phyloP scores from a whole-genome alignment of 2,113 vertebrate genomes.

The Halichoerus grypus region DNA sequence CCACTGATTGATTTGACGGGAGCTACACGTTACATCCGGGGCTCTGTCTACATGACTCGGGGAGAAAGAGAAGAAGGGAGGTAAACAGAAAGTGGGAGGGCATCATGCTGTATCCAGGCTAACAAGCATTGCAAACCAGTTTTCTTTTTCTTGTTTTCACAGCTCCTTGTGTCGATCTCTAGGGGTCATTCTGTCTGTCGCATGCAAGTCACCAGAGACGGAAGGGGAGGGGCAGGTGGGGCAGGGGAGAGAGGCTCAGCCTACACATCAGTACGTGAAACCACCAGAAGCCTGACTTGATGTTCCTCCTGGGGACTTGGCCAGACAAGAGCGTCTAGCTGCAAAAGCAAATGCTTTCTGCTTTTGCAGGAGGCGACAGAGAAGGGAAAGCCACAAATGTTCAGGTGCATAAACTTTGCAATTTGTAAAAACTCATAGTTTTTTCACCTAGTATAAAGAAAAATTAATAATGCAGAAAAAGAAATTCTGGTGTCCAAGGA shows the following conservation, averaged over 20 bases:
- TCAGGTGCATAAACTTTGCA: not conserved
- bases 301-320: not conserved
- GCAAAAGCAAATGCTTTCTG: not conserved
- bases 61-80: not conserved
- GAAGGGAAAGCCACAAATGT: not conserved
- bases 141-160: not conserved
- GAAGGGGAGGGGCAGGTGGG: not conserved
- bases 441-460: not conserved
- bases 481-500: not conserved
- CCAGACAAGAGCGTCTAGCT: not conserved
- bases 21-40: not conserved
- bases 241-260: not conserved
- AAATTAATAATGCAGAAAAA: not conserved
- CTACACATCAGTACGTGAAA: not conserved
- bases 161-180: not conserved
- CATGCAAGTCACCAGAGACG: not conserved
- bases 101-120: not conserved
- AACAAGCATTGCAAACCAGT: not conserved
- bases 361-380: not conserved
- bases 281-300: not conserved
- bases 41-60: not conserved
- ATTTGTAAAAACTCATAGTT: not conserved
- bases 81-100: not conserved
- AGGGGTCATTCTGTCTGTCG: not conserved
- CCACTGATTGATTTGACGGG: not conserved